These are phyloP conservation scores for Ooceraea biroi DNA, from an alignment of 1,140 invertebrate species.

Conservation along the genomic window DNA sequence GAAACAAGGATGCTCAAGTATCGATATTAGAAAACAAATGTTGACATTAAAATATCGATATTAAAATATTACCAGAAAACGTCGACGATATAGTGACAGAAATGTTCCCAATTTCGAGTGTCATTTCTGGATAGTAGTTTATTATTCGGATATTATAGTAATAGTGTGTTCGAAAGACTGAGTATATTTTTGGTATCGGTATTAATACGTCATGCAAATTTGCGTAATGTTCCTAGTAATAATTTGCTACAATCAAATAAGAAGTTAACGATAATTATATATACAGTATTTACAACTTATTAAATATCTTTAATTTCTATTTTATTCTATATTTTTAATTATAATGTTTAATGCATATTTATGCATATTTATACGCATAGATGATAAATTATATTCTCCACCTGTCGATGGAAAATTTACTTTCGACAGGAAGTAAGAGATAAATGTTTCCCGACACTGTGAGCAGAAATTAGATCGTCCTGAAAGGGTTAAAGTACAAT, in stretches of 20 bases:
- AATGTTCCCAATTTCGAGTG: not conserved
- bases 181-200: not conserved
- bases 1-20: not conserved
- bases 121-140: too few species aligned
- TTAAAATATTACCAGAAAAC: constrained; percentile 11
- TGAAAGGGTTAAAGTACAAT: not conserved
- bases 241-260: not conserved
- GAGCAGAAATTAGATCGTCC: not conserved
- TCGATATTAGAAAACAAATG: constrained; percentile 25
- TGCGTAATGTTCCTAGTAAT: not conserved
- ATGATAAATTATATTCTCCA: too few species aligned
- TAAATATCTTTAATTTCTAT: not conserved
- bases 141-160: too few species aligned
- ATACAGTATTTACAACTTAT: not conserved
- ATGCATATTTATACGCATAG: too few species aligned
- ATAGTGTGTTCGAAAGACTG: not conserved
- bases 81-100: not conserved
- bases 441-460: too few species aligned
- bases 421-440: too few species aligned
- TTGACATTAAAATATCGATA: not conserved
- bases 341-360: too few species aligned
- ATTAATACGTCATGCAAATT: not conserved
- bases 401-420: too few species aligned
- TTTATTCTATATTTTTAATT: not conserved
- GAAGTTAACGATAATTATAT: not conserved